Evolutionary conservation across 2,113 vertebrate genomes (phyloP), one percentile per base, ranked within the genome.

Genomic region (Chamaetylas fuelleborni): DNA sequence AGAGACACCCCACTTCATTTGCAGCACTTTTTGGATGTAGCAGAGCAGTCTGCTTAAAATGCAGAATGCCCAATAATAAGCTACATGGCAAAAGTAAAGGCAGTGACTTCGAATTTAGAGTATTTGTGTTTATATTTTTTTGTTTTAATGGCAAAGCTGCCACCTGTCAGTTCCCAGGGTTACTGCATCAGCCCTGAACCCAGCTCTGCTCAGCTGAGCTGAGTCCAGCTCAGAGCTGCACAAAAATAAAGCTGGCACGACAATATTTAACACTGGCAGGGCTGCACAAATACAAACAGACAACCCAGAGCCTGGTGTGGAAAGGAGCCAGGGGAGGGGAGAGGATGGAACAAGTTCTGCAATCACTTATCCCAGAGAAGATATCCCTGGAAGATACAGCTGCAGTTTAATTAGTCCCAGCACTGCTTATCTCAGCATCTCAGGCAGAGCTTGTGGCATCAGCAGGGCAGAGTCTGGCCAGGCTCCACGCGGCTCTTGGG

Each of bases 141-240:
- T 83, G 90, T 96, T 94, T 66, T 25, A 88, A 95, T 96, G 89
- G 93, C 95, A 97, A 97, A 97, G 82, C 94, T 95, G 96, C 97
- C 97, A 97, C 72, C 97, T 97, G 71, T 95, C 95, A 81, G 95
- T 43, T 90, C 38, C 7, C 3, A 48, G 23, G 69, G 72, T 94
- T 95, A 96, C 61, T 97, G 86, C 96, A 95, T 11, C 16, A 79
- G 72, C 57, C 66, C 78, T 17, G 47, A 93, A 70, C 17, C 43
- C 34, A 26, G 58, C 81, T 33, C n/a, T 20, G 74, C 17, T 71
- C 57, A 12, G 36, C 58, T 58, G 15, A 16, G 45, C 58, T 19
- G 65, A 23, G 26, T 3, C 34, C 48, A 26, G 42, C 50, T 47
- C 70, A 62, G 53, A 60, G 29, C 76, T 36, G 47, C 14, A 12